A percentile compares a stretch with the other conserved stretches of the same genome.
Conservation (phyloP, 2,888 invertebrate genomes). For the Sminthurinus aureus region DNA sequence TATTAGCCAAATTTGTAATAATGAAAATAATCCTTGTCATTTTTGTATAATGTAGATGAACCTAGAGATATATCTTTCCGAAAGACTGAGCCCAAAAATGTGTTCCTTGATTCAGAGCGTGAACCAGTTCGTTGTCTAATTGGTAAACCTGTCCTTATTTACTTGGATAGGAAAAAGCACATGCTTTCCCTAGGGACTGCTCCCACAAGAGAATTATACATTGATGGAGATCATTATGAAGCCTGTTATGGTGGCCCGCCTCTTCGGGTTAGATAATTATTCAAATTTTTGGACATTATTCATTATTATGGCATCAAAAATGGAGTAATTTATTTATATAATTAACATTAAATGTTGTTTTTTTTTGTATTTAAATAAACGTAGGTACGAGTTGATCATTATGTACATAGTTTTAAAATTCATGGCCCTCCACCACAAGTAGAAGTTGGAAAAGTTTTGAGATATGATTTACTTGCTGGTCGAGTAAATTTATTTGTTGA, state of each 20-base stretch:
- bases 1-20: no score
- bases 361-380: not conserved
- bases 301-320: not conserved
- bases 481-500: conserved; percentile 85
- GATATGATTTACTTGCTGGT: conserved; percentile 83
- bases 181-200: conserved; percentile 77
- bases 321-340: not conserved
- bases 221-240: conserved; percentile 89
- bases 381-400: conserved; percentile 73
- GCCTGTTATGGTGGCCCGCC: conserved; percentile 92
- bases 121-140: conserved; percentile 71
- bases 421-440: conserved; percentile 94
- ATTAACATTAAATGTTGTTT: not conserved
- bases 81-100: conserved; percentile 77
- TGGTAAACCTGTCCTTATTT: conserved; percentile 76
- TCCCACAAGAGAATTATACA: conserved; percentile 87
- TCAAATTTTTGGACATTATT: not conserved
- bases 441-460: conserved; percentile 79
- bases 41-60: conserved; percentile 41
- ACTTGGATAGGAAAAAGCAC: conserved; percentile 76
- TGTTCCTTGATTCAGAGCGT: conserved; percentile 79
- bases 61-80: conserved; percentile 86
- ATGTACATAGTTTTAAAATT: conserved; percentile 79
- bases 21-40: no score
- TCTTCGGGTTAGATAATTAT: conserved; percentile 69